Evolutionary conservation across 2,888 invertebrate species (phyloP), one percentile per base, ranked within the genome.

Genomic region (Lithosia quadra): DNA sequence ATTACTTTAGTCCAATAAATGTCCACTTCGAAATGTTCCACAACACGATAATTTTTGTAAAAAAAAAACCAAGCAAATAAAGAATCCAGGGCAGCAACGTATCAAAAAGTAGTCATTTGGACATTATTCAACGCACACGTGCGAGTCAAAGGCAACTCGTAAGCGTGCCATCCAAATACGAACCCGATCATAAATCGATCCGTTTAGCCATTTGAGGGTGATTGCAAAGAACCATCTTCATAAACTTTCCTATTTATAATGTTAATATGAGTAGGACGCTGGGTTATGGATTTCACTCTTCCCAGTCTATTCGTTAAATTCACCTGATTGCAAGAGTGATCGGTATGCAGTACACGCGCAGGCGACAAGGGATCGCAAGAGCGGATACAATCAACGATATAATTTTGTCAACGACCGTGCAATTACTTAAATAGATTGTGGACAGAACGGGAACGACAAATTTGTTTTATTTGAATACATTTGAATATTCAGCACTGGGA

Each of bases 391-490:
- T 79, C 81, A 80, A 67, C 76, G 66, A 72, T 67, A 74, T 76
- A 74, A 80, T 76, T 67, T 71, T 65, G 79, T 78, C 81, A 81
- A 78, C 81, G 74, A 79, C 74, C 81, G 69, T 72, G 69, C 81
- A 81, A 79, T 79, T 81, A 79, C 71, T 65, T 79, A 76, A 81
- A 76, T 79, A 78, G 76, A 79, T 79, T 79, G 67, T 74, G 71
- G 68, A 34, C 66, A 71, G 73, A 72, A 69, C 61, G 49, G 70
- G 68, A n/a, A 62, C 63, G 76, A 28, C 63, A 71, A 77, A 68
- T 73, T 68, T 65, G 69, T 66, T 73, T 73, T 80, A 76, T 80
- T 78, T 72, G 55, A 67, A 67, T 67, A 55, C 10, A 61, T 61
- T 65, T 65, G 65, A 59, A 65, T 65, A 77, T 77, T 65, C 56